Evolutionary conservation across 2,113 vertebrate species (phyloP).

Genomic region (Sinosuthora webbiana): DNA sequence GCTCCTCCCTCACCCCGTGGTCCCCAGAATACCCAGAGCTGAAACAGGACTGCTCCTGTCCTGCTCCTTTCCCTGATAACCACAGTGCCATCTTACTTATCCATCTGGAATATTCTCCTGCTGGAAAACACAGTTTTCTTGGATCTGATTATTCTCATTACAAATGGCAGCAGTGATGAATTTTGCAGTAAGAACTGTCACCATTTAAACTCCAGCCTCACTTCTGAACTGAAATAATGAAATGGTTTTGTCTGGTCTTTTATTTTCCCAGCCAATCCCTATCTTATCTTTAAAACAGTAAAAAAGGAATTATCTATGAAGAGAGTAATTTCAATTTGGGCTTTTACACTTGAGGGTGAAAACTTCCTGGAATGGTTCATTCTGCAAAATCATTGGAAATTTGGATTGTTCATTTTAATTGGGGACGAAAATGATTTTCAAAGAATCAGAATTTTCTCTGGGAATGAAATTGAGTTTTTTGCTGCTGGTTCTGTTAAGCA

Average conservation of each 20-base stretch:
- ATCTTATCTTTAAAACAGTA: not conserved
- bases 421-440: not conserved
- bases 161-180: not conserved
- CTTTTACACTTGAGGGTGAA: not conserved
- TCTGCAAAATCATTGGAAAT: not conserved
- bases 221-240: not conserved
- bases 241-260: not conserved
- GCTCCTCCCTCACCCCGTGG: not conserved
- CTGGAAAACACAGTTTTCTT: not conserved
- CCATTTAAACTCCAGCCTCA: not conserved
- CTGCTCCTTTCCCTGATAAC: not conserved
- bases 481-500: not conserved
- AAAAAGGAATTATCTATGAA: not conserved
- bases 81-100: not conserved
- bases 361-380: not conserved
- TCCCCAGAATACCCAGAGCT: not conserved
- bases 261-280: not conserved
- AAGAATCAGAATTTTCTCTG: not conserved
- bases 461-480: not conserved
- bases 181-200: not conserved
- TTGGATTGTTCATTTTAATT: not conserved
- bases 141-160: not conserved
- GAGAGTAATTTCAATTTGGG: not conserved
- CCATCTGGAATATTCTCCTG: not conserved
- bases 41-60: rapidly evolving